Percentiles rank a stretch among this genome's conserved stretches.
Evolutionary conservation across 2,797 vertebrate genomes (phyloP).

Genomic region (Chelmon rostratus): DNA sequence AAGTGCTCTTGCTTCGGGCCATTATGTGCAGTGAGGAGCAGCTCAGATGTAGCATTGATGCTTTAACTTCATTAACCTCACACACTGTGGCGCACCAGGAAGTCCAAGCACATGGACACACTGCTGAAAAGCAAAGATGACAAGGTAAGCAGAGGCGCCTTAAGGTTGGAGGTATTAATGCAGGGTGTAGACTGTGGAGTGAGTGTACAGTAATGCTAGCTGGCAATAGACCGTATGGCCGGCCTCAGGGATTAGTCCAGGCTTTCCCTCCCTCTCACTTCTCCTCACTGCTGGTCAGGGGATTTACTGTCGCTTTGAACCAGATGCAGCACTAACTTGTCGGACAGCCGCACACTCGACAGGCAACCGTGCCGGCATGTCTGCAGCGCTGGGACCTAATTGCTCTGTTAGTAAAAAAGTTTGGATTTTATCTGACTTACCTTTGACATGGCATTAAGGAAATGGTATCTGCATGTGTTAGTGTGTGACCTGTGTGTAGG

Average conservation of each 20-base stretch:
- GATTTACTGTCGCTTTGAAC: conserved; percentile 54
- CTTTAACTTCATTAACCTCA: conserved; percentile 37
- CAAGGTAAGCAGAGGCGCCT: conserved; percentile 57
- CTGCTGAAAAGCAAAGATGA: conserved; percentile 70
- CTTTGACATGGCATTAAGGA: conserved; percentile 25
- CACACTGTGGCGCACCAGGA: conserved; percentile 8
- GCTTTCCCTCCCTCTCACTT: conserved; percentile 70
- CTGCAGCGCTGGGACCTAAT: conserved; percentile 3
- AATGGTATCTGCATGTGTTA: conserved; percentile 26
- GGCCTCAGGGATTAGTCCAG: conserved; percentile 67
- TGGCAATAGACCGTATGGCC: conserved; percentile 62
- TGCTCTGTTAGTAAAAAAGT: conserved; percentile 30
- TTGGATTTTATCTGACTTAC: conserved; percentile 37
- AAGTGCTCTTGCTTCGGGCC: conserved; percentile 50
- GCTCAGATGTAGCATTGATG: conserved; percentile 38
- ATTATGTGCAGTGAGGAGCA: conserved; percentile 46
- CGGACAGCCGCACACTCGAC: not conserved
- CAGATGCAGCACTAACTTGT: conserved; percentile 41
- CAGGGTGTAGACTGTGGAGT: conserved; percentile 7
- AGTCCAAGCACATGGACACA: conserved; percentile 69
- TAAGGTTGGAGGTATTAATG: not conserved
- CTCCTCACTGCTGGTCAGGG: conserved; percentile 54
- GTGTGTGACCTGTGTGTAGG: conserved; percentile 17
- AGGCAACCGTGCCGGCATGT: conserved; percentile 32
- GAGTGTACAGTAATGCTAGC: conserved; percentile 52